A percentile compares a stretch with the other conserved stretches of the same genome.
Conservation (phyloP, 2,888 invertebrate genomes). For the Caenorhabditis uteleia region DNA sequence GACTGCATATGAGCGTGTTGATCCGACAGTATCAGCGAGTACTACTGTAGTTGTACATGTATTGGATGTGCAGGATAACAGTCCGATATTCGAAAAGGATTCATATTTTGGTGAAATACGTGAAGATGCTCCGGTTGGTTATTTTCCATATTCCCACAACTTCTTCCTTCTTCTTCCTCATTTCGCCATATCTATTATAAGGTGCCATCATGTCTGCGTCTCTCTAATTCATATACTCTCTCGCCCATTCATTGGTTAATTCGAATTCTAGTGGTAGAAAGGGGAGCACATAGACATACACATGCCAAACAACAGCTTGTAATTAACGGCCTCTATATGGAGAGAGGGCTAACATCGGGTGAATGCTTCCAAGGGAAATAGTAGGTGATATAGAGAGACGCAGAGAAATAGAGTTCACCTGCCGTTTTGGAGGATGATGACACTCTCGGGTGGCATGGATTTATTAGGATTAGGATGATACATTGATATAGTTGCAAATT, state of each 20-base stretch:
- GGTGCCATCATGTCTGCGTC: constrained; percentile 17
- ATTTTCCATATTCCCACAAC: neutral
- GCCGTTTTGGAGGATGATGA: no score
- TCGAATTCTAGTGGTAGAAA: constrained; percentile 7
- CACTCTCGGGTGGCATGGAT: no score
- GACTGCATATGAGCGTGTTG: constrained; percentile 64
- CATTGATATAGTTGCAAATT: no score
- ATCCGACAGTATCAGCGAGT: constrained; percentile 61
- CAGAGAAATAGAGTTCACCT: no score
- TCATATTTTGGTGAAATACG: constrained; percentile 87
- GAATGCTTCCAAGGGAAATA: no score
- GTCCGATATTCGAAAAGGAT: constrained; percentile 88
- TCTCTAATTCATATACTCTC: constrained; percentile 3
- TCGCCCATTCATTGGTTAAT: constrained; percentile 10
- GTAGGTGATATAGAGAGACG: no score
- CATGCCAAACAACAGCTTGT: constrained; percentile 42
- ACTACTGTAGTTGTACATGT: constrained; percentile 79
- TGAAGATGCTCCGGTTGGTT: constrained; percentile 77
- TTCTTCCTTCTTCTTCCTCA: neutral
- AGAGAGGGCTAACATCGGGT: no score
- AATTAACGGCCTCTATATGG: no score
- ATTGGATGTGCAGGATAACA: constrained; percentile 91
- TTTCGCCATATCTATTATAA: constrained; percentile 5
- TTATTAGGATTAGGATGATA: no score
- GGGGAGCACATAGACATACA: constrained; percentile 10